A percentile compares a stretch with the other conserved stretches of the same genome.
Conservation (phyloP, 1,140 invertebrate species). For the Aphidius ervi region DNA sequence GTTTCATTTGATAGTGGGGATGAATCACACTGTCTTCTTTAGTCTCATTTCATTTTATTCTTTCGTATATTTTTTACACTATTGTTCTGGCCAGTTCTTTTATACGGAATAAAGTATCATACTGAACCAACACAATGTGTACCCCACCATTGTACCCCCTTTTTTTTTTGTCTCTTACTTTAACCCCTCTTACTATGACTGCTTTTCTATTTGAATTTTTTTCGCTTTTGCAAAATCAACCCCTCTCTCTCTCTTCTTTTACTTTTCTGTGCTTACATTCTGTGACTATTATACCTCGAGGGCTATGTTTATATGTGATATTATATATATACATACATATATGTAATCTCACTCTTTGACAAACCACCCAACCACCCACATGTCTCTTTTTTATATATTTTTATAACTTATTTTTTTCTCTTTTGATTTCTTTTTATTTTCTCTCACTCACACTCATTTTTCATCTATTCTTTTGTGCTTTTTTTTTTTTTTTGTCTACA, state of each 20-base stretch:
- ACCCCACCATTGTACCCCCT: conserved; percentile 40
- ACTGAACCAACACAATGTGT: conserved; percentile 47
- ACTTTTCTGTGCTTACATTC: background rate
- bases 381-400: too few relatives aligned
- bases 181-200: background rate
- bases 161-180: conserved; percentile 14
- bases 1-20: too few relatives aligned
- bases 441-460: too few relatives aligned
- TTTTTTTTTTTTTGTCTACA: too few relatives aligned
- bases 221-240: conserved; percentile 19
- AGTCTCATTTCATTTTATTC: conserved; percentile 47
- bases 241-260: background rate
- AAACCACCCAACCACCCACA: too few relatives aligned
- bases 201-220: conserved; percentile 26
- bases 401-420: too few relatives aligned
- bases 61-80: conserved; percentile 41
- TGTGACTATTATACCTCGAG: background rate
- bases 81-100: conserved; percentile 48
- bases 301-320: too few relatives aligned
- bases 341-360: too few relatives aligned
- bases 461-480: too few relatives aligned
- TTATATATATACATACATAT: too few relatives aligned
- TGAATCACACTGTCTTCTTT: conserved; percentile 31
- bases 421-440: too few relatives aligned
- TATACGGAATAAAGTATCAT: conserved; percentile 52